Percentiles rank a stretch among this genome's conserved stretches.
phyloP scores from a whole-genome alignment of 1,140 invertebrate genomes.

The Magallana angulata region DNA sequence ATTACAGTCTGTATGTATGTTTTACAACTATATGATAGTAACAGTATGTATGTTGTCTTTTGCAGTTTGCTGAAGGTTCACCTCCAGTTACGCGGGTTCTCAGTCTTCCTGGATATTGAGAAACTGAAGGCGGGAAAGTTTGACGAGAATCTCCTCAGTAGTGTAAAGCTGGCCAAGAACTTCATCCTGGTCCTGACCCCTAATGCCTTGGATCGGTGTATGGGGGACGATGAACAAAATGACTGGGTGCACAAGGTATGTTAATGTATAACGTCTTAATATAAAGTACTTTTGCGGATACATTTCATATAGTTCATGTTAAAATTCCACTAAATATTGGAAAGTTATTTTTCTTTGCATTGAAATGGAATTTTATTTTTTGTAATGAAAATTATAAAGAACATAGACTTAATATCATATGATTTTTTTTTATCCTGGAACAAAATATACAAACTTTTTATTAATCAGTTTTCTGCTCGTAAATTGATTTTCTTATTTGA shows the following conservation, averaged over 20 bases:
- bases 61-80: constrained; percentile 90
- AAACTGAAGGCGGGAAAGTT: constrained; percentile 87
- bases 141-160: constrained; percentile 97
- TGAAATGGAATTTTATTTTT: neutral
- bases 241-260: constrained; percentile 96
- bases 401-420: too few species aligned
- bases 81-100: constrained; percentile 91
- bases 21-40: too few species aligned
- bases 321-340: too few species aligned
- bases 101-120: constrained; percentile 80
- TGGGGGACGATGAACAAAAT: constrained; percentile 94
- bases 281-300: too few species aligned
- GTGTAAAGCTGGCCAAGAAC: constrained; percentile 97
- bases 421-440: too few species aligned
- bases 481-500: too few species aligned
- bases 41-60: too few species aligned
- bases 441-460: too few species aligned
- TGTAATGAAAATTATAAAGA: too few species aligned
- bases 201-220: constrained; percentile 95
- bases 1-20: too few species aligned
- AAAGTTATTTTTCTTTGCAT: neutral
- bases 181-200: constrained; percentile 98
- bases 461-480: too few species aligned
- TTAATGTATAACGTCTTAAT: neutral
- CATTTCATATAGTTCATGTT: too few species aligned